These are phyloP conservation scores for Tenthredo scrophulariae DNA, from an alignment of 2,888 invertebrate genomes.

Conservation along the genomic window DNA sequence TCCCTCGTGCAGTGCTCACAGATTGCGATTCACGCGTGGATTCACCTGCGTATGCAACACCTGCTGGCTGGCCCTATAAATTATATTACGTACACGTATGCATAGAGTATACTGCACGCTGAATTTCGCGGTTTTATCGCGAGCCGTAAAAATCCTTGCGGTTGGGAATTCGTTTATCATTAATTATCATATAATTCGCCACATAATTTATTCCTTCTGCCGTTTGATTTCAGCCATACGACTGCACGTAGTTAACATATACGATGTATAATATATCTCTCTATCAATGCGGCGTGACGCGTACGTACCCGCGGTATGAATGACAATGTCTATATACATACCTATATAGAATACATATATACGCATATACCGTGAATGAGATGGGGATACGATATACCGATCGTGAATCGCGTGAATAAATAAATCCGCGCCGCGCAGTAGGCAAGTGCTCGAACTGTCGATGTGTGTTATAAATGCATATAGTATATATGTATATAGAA, in stretches of 20 bases:
- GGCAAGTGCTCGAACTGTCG: not conserved
- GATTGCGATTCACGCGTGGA: not conserved
- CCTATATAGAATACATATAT: not conserved
- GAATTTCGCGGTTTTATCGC: not conserved
- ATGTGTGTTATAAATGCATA: not conserved
- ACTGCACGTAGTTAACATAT: not conserved
- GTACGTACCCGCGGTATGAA: not conserved
- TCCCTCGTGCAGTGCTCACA: not conserved
- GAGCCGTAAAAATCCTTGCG: not conserved
- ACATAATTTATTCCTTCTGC: too few species aligned
- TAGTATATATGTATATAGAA: too few species aligned
- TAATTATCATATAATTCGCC: not conserved
- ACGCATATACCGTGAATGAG: not conserved
- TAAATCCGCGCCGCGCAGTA: not conserved
- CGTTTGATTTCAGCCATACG: not conserved
- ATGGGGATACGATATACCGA: not conserved
- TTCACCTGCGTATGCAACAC: not conserved
- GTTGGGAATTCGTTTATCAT: not conserved
- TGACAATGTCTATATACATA: not conserved
- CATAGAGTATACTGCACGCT: not conserved
- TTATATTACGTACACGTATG: not conserved
- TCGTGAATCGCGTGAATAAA: not conserved
- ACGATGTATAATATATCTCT: not conserved
- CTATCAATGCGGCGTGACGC: not conserved
- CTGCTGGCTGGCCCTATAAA: not conserved